phyloP scores from a whole-genome alignment of 2,113 vertebrate species.

The Camelus dromedarius region DNA sequence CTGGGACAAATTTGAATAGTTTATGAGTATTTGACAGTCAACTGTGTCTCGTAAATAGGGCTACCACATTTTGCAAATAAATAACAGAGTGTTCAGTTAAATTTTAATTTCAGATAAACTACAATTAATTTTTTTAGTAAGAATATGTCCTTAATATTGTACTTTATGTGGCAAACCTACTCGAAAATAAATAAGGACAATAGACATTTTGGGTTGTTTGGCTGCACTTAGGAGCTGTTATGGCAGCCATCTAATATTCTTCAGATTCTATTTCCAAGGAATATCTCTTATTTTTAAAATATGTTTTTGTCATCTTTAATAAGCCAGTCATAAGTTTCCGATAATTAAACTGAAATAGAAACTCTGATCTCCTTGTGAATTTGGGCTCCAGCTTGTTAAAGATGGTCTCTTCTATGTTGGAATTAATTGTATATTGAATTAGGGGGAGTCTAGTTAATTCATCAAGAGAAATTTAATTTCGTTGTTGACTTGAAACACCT shows the following conservation, averaged over 20 bases:
- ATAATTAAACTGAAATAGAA: constrained; percentile 72
- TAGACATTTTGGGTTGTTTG: not conserved
- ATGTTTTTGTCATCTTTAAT: constrained; percentile 34
- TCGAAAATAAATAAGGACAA: not conserved
- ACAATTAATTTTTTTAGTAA: not conserved
- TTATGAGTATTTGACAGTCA: not conserved
- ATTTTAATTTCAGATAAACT: constrained; percentile 49
- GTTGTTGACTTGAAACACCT: constrained; percentile 61
- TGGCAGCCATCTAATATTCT: not conserved
- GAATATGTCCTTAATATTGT: not conserved
- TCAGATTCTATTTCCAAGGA: not conserved
- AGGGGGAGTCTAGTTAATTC: constrained; percentile 55
- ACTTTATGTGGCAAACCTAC: constrained; percentile 25
- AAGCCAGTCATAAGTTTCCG: constrained; percentile 58
- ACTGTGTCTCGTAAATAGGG: not conserved
- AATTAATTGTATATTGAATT: constrained; percentile 74
- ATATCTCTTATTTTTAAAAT: not conserved
- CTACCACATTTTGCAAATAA: constrained; percentile 9
- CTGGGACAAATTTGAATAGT: not conserved
- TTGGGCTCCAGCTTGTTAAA: constrained; percentile 40
- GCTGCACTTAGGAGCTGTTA: not conserved
- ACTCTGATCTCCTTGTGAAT: constrained; percentile 68
- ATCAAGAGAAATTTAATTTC: constrained; percentile 75
- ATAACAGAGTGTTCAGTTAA: not conserved
- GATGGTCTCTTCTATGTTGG: not conserved